A percentile compares a stretch with the other conserved stretches of the same genome.
Evolutionary conservation across 2,113 vertebrate species (phyloP).

Genomic region (Pholis gunnellus): DNA sequence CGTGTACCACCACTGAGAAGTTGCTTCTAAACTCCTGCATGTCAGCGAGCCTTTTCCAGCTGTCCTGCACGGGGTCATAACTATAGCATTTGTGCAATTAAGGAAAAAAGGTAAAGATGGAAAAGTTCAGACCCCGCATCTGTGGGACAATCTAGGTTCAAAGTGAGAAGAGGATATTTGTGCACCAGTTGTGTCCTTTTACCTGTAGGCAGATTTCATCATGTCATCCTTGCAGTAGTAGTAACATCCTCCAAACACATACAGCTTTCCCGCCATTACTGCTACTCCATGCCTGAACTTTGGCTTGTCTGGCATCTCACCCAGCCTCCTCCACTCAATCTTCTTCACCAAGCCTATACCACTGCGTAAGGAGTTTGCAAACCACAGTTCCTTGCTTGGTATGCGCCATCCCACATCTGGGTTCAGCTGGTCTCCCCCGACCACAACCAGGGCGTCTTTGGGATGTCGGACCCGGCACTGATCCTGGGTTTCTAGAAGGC

Average conservation of each 20-base stretch:
- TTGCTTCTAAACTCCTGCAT: constrained; percentile 83
- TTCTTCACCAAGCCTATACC: constrained; percentile 88
- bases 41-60: constrained; percentile 79
- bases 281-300: constrained; percentile 89
- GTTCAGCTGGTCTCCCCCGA: constrained; percentile 88
- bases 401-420: constrained; percentile 81
- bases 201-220: constrained; percentile 92
- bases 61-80: constrained; percentile 72
- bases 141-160: neutral
- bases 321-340: constrained; percentile 89
- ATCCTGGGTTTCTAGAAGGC: constrained; percentile 65
- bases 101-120: neutral
- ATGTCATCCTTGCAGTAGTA: constrained; percentile 87
- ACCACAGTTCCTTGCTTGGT: constrained; percentile 88
- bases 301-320: constrained; percentile 86
- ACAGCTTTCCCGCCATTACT: constrained; percentile 82
- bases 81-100: constrained; percentile 16
- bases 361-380: constrained; percentile 86
- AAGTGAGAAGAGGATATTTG: neutral
- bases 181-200: constrained; percentile 15
- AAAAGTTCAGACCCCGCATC: neutral
- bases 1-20: constrained; percentile 71
- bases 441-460: constrained; percentile 85
- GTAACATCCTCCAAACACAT: constrained; percentile 89
- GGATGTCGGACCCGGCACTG: constrained; percentile 83